Evolutionary conservation across 2,113 vertebrate genomes (phyloP).

Genomic region (Gadus macrocephalus): DNA sequence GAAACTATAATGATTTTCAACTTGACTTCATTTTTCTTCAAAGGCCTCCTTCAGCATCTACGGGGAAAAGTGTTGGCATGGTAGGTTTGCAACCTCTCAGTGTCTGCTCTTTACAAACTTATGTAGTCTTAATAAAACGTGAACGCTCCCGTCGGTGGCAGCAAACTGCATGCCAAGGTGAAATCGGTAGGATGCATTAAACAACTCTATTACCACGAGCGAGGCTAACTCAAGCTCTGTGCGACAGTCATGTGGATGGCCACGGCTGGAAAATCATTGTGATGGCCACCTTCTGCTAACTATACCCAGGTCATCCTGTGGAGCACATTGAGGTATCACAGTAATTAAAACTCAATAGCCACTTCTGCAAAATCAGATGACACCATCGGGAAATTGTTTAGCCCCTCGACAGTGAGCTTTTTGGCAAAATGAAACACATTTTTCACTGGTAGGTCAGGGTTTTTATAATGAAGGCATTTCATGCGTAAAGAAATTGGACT

Average conservation of each 20-base stretch:
- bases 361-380: slow-evolving; percentile 64
- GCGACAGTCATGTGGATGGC: slow-evolving; percentile 11
- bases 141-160: slow-evolving; percentile 41
- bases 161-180: slow-evolving; percentile 52
- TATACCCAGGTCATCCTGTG: slow-evolving; percentile 42
- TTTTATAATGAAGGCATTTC: slow-evolving; percentile 57
- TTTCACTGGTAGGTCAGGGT: slow-evolving; percentile 56
- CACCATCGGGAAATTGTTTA: slow-evolving; percentile 68
- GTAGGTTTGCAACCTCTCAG: slow-evolving; percentile 53
- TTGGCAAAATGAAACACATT: slow-evolving; percentile 74
- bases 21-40: slow-evolving; percentile 57
- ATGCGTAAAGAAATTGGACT: slow-evolving; percentile 58
- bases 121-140: slow-evolving; percentile 66
- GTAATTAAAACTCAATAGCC: slow-evolving; percentile 71
- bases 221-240: slow-evolving; percentile 5
- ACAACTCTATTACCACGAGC: slow-evolving; percentile 37
- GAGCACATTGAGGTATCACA: slow-evolving; percentile 64
- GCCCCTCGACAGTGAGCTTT: slow-evolving; percentile 48
- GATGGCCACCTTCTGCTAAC: slow-evolving; percentile 34
- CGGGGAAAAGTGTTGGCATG: slow-evolving; percentile 59
- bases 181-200: slow-evolving; percentile 49
- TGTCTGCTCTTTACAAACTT: slow-evolving; percentile 63
- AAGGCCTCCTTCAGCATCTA: slow-evolving; percentile 62
- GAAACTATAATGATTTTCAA: slow-evolving; percentile 59
- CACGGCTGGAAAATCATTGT: slow-evolving; percentile 25